Percentiles rank a stretch among this genome's conserved stretches.
These are phyloP conservation scores for Paedocypris micromegethes DNA, from an alignment of 2,797 vertebrate species.

Conservation along the genomic window DNA sequence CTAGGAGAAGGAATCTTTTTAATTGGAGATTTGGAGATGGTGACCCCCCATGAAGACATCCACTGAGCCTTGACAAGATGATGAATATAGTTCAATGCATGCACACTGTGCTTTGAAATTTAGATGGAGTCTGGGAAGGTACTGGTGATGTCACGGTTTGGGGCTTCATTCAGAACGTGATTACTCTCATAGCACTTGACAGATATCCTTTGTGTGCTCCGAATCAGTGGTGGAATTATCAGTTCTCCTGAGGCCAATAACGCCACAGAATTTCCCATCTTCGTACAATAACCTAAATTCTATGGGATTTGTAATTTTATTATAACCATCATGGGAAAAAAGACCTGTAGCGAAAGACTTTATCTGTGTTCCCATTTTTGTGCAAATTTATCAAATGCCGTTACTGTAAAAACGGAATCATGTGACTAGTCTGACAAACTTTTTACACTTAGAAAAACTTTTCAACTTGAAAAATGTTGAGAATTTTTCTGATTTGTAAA, in stretches of 20 bases:
- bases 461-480: too few relatives aligned
- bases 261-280: slow-evolving; percentile 29
- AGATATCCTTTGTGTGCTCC: slow-evolving; percentile 32
- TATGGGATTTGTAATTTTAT: slow-evolving; percentile 16
- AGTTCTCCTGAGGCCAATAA: slow-evolving; percentile 17
- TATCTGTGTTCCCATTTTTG: too few relatives aligned
- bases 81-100: slow-evolving; percentile 37
- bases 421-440: too few relatives aligned
- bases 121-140: slow-evolving; percentile 19
- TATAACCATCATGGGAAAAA: slow-evolving; percentile 22
- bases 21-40: slow-evolving; percentile 22
- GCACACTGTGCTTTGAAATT: slow-evolving; percentile 22
- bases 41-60: slow-evolving; percentile 31
- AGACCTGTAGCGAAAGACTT: slow-evolving; percentile 4
- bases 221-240: slow-evolving; percentile 14
- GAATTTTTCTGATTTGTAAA: too few relatives aligned
- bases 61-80: slow-evolving; percentile 32
- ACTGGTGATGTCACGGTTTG: slow-evolving; percentile 20
- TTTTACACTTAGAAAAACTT: too few relatives aligned
- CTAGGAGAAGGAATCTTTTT: slow-evolving; percentile 30
- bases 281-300: slow-evolving; percentile 13
- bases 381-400: too few relatives aligned
- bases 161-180: slow-evolving; percentile 31
- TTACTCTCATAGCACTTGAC: slow-evolving; percentile 30
- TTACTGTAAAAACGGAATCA: too few relatives aligned